These are phyloP conservation scores for Aldrovandia affinis DNA, from an alignment of 2,797 vertebrate genomes.

Conservation along the genomic window DNA sequence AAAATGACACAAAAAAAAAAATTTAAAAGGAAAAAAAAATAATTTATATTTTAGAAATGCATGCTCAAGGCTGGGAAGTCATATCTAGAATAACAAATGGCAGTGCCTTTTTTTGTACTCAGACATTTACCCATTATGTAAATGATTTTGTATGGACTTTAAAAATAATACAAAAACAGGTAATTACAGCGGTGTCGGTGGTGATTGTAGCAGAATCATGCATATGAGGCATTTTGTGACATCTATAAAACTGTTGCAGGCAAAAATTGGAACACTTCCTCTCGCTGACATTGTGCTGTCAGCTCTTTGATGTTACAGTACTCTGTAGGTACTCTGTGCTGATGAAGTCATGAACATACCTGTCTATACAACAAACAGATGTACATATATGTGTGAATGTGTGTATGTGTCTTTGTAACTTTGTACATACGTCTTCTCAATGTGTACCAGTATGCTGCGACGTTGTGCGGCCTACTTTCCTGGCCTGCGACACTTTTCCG, in stretches of 20 bases:
- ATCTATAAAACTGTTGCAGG: conserved; percentile 28
- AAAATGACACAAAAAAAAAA: conserved; percentile 36
- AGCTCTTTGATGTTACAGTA: conserved; percentile 52
- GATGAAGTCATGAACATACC: conserved; percentile 70
- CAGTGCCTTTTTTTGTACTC: conserved; percentile 89
- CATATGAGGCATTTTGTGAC: conserved; percentile 30
- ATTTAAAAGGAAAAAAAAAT: conserved; percentile 58
- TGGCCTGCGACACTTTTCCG: conserved; percentile 38
- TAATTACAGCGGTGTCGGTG: conserved; percentile 39
- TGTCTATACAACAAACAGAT: conserved; percentile 62
- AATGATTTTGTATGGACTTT: conserved; percentile 71
- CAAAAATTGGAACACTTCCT: conserved; percentile 34
- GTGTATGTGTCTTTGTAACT: conserved; percentile 61
- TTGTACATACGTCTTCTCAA: conserved; percentile 50
- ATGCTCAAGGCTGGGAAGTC: conserved; percentile 85
- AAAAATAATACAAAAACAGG: conserved; percentile 56
- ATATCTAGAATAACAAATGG: conserved; percentile 88
- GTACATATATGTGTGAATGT: conserved; percentile 45
- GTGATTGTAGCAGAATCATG: conserved; percentile 32
- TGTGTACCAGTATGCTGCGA: conserved; percentile 65
- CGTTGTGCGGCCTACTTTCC: conserved; percentile 61
- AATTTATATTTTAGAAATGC: conserved; percentile 88
- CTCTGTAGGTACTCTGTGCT: conserved; percentile 72
- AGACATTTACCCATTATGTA: conserved; percentile 70
- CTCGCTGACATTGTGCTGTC: conserved; percentile 34